Evolutionary conservation across 2,797 vertebrate genomes (phyloP).

Genomic region (Oryzias dopingdopingensis): DNA sequence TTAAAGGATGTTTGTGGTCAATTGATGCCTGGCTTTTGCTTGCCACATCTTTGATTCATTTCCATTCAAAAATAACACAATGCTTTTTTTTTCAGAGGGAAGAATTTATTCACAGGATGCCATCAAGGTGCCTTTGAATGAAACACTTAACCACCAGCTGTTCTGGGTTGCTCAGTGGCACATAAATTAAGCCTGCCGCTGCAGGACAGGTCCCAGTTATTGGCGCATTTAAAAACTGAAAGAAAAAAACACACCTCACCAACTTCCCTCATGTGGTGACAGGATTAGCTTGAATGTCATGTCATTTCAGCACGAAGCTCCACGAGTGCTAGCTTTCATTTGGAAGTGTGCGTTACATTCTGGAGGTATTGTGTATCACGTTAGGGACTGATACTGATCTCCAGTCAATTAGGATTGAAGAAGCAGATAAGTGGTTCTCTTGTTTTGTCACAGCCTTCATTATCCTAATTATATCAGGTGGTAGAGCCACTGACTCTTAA

Average conservation of each 20-base stretch:
- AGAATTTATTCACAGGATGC: constrained; percentile 12
- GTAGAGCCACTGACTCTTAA: constrained; percentile 48
- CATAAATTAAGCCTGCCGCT: constrained; percentile 34
- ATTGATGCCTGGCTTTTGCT: not conserved
- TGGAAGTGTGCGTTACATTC: constrained; percentile 17
- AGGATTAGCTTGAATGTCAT: constrained; percentile 26
- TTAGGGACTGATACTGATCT: constrained; percentile 52
- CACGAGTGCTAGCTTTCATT: constrained; percentile 16
- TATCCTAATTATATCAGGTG: constrained; percentile 49
- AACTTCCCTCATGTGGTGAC: constrained; percentile 26
- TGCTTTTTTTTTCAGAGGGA: not conserved
- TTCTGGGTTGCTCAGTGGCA: constrained; percentile 38
- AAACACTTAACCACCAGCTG: constrained; percentile 50
- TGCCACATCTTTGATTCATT: not conserved
- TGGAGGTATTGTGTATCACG: constrained; percentile 36
- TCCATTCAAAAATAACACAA: not conserved
- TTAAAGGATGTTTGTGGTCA: not conserved
- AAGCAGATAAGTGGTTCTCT: constrained; percentile 56
- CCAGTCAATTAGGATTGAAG: constrained; percentile 58
- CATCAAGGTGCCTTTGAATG: constrained; percentile 56
- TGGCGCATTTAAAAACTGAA: constrained; percentile 23
- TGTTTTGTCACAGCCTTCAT: constrained; percentile 54
- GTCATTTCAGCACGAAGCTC: constrained; percentile 23
- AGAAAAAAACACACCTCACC: constrained; percentile 2
- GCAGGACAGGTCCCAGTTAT: constrained; percentile 34